These are phyloP conservation scores for Paracentrotus lividus DNA, from an alignment of 53 echinoderm and acorn worm genomes.

Conservation along the genomic window DNA sequence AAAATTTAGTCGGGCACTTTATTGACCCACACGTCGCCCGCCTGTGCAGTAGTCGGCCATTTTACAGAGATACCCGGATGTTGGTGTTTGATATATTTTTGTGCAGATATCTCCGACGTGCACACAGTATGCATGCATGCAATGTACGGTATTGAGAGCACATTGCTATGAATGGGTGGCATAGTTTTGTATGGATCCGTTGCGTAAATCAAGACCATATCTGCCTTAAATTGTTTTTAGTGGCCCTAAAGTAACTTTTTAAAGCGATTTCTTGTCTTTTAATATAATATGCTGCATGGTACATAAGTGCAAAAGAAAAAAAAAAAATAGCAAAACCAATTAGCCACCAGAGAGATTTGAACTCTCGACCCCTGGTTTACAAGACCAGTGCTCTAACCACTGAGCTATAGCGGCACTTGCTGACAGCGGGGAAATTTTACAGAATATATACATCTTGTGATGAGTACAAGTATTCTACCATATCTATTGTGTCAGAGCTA, in stretches of 20 bases:
- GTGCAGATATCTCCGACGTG: conserved; percentile 57
- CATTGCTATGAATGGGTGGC: conserved; percentile 29
- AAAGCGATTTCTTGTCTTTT: not conserved
- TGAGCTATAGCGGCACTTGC: conserved; percentile 85
- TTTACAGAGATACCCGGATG: conserved; percentile 65
- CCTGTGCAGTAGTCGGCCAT: conserved; percentile 68
- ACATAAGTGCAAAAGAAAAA: not conserved
- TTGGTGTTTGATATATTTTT: conserved; percentile 44
- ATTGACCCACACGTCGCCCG: conserved; percentile 73
- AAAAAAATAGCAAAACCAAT: conserved; percentile 18
- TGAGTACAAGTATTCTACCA: too few relatives aligned
- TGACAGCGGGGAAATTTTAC: not conserved
- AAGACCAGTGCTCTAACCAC: conserved; percentile 99
- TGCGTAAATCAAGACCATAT: not conserved
- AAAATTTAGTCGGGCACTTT: conserved; percentile 55
- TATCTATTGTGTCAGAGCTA: too few relatives aligned
- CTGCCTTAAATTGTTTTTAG: not conserved
- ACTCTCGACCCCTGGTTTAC: conserved; percentile 99
- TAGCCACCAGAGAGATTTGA: conserved; percentile 99
- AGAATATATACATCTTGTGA: not conserved
- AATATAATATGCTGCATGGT: not conserved
- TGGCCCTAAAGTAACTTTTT: not conserved
- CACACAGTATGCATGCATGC: conserved; percentile 13
- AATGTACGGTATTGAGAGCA: too few relatives aligned
- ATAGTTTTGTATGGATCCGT: not conserved